Base-by-base conservation (phyloP, 2,888 invertebrate species). In the Mythimna vitellina region DNA sequence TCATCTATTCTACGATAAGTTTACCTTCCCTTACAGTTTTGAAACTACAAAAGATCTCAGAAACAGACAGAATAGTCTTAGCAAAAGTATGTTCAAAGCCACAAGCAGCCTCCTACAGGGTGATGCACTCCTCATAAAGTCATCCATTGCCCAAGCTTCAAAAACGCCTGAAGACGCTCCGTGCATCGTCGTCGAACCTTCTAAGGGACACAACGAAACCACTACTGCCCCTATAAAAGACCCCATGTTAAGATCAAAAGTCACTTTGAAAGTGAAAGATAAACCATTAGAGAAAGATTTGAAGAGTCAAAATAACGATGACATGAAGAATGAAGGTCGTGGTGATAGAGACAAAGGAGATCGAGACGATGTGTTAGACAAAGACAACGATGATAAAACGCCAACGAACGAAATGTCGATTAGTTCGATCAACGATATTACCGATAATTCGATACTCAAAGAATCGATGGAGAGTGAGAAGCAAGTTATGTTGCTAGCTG, bases 381-480 rank as follows among this genome's bases (percentile, higher is more conserved):
- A 92, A 80, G 94, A 94, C 67, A 74, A 86, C 62, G 94, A 93
- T 77, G 94, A 96, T 80, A 95, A 96, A 81, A 96, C 96, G 3
- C 96, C 96, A n/a, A 96, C 96, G 1, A 96, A 96, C 65, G 96
- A 96, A 82, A 87, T 96, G 67, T 96, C 96, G 54, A 91, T 96
- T 73, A 94, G 95, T 87, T 96, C 96, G 14, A 93, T 96, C 58
- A 96, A 96, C 76, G 96, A 96, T 86, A 93, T 95, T 80, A 96
- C 96, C 60, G 96, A 96, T 83, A 96, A 96, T 68, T 96, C 96
- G 53, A 91, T 96, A 73, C 83, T 96, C 3, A 96, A 93, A 84
- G 96, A 96, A 84, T 96, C 96, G 25, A 89, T 96, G 87, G 96
- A 96, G 73, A 96, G 96, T 80, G 96, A 96, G 82, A 95, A 96